Evolutionary conservation across 2,113 vertebrate species (phyloP).

Genomic region (Piliocolobus tephrosceles): DNA sequence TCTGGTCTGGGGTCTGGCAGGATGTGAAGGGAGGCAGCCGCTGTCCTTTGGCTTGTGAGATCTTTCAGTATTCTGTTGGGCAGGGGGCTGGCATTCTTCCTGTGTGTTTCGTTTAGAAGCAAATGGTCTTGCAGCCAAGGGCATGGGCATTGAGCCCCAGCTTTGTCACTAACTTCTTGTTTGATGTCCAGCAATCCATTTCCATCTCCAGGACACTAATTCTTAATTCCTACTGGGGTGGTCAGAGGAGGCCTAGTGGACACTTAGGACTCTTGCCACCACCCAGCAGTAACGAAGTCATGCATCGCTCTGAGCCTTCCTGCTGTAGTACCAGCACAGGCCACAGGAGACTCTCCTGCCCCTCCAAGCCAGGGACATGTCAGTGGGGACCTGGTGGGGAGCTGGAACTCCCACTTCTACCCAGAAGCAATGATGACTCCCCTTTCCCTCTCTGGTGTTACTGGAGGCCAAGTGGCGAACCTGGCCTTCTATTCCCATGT

Average conservation of each 20-base stretch:
- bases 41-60: background rate
- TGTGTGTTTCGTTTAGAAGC: background rate
- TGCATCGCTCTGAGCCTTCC: rapidly evolving
- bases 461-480: background rate
- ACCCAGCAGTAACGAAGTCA: background rate
- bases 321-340: background rate
- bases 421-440: background rate
- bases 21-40: slow-evolving; percentile 48
- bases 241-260: background rate
- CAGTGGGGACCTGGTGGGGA: background rate
- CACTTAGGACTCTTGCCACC: background rate
- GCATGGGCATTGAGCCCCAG: background rate
- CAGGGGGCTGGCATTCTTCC: background rate
- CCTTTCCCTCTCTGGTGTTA: background rate
- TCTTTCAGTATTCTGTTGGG: slow-evolving; percentile 15
- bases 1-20: slow-evolving; percentile 61
- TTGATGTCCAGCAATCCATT: background rate
- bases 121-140: background rate
- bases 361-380: background rate
- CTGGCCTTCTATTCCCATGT: background rate
- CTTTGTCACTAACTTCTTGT: background rate
- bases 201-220: background rate
- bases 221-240: background rate
- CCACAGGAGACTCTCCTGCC: background rate
- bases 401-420: background rate